Conservation (phyloP, 2,797 vertebrate genomes). For the Channallabes apus region DNA sequence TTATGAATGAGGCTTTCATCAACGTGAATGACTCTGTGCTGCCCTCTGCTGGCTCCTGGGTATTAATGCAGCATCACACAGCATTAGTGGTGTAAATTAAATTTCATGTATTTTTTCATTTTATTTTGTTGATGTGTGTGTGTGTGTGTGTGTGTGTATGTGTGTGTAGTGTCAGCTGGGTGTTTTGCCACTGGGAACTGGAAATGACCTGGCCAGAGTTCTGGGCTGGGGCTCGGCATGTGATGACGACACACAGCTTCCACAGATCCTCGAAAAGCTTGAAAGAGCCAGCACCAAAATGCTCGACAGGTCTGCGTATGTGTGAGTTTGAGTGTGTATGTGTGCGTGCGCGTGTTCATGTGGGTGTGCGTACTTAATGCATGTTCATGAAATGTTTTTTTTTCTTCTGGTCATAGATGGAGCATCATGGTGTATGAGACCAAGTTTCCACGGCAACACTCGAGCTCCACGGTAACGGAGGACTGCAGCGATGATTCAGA, state of each 20-base stretch:
- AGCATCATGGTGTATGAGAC: slow-evolving; percentile 98
- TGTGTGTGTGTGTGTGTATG: slow-evolving; percentile 29
- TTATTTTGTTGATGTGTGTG: not conserved
- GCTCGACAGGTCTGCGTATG: slow-evolving; percentile 84
- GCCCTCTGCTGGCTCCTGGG: slow-evolving; percentile 36
- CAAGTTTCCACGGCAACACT: slow-evolving; percentile 85
- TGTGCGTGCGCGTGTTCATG: not conserved
- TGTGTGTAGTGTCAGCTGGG: slow-evolving; percentile 88
- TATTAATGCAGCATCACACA: not conserved
- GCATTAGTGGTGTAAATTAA: not conserved
- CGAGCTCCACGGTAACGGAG: slow-evolving; percentile 79
- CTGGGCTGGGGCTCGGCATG: slow-evolving; percentile 96
- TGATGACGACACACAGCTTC: slow-evolving; percentile 92
- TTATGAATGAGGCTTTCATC: too few species aligned
- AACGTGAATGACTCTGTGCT: not conserved
- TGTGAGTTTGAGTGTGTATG: not conserved
- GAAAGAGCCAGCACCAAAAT: slow-evolving; percentile 97
- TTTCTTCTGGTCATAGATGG: slow-evolving; percentile 76
- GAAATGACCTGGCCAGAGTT: slow-evolving; percentile 93
- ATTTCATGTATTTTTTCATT: too few species aligned
- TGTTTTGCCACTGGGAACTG: slow-evolving; percentile 91
- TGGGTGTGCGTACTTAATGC: not conserved
- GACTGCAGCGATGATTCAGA: slow-evolving; percentile 92
- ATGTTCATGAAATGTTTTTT: not conserved
- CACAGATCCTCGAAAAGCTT: slow-evolving; percentile 94